Evolutionary conservation across 2,888 invertebrate genomes (phyloP), one percentile per base, ranked within the genome.

Genomic region (Melangyna quadrimaculata): DNA sequence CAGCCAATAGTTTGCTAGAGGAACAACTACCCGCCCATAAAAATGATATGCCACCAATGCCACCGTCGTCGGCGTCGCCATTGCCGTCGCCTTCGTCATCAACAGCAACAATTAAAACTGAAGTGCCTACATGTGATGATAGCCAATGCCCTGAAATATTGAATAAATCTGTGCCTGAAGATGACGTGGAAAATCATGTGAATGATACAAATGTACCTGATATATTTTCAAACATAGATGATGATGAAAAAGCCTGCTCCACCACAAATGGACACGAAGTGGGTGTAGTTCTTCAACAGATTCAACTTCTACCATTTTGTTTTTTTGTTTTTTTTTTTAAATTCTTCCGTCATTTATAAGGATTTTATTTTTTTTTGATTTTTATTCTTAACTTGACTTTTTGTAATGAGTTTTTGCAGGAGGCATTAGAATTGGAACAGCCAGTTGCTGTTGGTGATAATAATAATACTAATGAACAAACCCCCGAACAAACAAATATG

Each of bases 381-480:
- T 19, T 51, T 53, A 32, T 51, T 53, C 29, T 78, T 63, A 35
- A 63, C 65, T 72, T 69, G 63, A 73, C 19, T 67, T 73, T 65
- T 86, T 78, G 69, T 78, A 81, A 86, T 86, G 86, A 86, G 86
- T 78, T 78, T 77, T 86, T 81, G 75, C 86, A 86, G 86, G 86
- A 81, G 72, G 72, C 70, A 72, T 59, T 81, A 70, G 69, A 81
- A 81, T 43, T 43, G 17, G 43, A 37, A 24, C 65, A 65, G 45
- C 45, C 65, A 37, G 43, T 53, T 45, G 43, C 43, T 40, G 35
- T 40, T 70, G 40, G 3, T 35, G n/a, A 32, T 65, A 10, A 29
- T 65, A 19, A 19, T 35, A 48, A 45, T 35, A 27, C 12, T 45
- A 48, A 70, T 61, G 61, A 57, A 55, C 40, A 81, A 78, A 14